Percentiles rank a stretch among this genome's conserved stretches.
Conservation (phyloP, 2,113 vertebrate species). For the Oophaga pumilio region DNA sequence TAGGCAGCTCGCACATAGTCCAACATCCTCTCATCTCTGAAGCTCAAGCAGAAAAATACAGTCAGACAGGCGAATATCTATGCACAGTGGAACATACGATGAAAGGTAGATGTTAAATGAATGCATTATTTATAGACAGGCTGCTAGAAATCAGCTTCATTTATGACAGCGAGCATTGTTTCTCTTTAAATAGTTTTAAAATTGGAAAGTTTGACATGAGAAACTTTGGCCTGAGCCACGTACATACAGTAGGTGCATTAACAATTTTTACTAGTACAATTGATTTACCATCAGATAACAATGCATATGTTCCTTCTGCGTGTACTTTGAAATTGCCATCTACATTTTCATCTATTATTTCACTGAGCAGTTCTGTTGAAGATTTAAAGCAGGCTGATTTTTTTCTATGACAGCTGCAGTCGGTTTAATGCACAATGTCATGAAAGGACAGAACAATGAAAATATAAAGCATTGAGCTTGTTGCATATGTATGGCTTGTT, state of each 20-base stretch:
- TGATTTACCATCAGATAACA: background rate
- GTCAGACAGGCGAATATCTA: constrained; percentile 32
- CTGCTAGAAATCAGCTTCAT: background rate
- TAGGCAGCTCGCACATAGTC: constrained; percentile 35
- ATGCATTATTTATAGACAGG: constrained; percentile 47
- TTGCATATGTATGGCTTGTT: constrained; percentile 70
- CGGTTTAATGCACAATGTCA: constrained; percentile 68
- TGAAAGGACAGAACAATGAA: constrained; percentile 67
- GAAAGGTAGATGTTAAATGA: constrained; percentile 24
- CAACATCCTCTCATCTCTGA: constrained; percentile 5
- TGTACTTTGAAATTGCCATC: constrained; percentile 60
- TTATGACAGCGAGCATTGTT: background rate
- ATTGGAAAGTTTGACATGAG: background rate
- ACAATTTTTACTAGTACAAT: background rate
- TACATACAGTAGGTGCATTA: constrained; percentile 1
- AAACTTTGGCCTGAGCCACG: background rate
- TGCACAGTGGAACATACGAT: constrained; percentile 3
- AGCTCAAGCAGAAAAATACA: constrained; percentile 32
- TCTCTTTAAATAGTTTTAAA: constrained; percentile 2
- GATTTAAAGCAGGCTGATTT: constrained; percentile 66
- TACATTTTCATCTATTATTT: constrained; percentile 60
- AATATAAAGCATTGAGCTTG: constrained; percentile 65
- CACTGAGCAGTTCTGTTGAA: constrained; percentile 61
- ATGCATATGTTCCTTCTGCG: constrained; percentile 51
- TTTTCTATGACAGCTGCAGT: constrained; percentile 64